A percentile compares a stretch with the other conserved stretches of the same genome.
Conservation (phyloP, 2,797 vertebrate genomes). For the Anabacerthia variegaticeps region DNA sequence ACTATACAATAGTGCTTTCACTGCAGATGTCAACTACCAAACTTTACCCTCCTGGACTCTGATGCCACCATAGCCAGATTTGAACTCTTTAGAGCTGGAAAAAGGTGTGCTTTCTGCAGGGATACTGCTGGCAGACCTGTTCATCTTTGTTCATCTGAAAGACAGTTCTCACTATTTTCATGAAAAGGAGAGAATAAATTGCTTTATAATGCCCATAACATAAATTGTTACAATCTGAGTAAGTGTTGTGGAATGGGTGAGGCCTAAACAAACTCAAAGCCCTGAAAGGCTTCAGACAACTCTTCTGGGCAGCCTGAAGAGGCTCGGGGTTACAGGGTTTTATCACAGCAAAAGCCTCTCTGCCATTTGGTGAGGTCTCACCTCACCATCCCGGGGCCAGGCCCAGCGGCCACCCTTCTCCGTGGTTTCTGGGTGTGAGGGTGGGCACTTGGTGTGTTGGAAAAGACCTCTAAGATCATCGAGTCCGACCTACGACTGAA, state of each 20-base stretch:
- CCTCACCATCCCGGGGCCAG: accelerated
- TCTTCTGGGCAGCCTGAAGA: background rate
- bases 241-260: background rate
- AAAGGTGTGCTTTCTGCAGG: background rate
- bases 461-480: background rate
- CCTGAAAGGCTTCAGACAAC: background rate
- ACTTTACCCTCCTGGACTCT: background rate
- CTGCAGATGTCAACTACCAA: background rate
- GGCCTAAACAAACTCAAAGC: accelerated
- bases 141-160: background rate
- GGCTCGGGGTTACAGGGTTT: background rate
- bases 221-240: background rate
- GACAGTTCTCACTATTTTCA: accelerated
- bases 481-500: background rate
- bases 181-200: background rate
- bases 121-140: background rate
- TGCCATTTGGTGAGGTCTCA: background rate
- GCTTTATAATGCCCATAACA: background rate
- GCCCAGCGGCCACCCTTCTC: accelerated
- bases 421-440: background rate
- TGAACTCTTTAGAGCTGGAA: background rate
- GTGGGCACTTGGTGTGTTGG: background rate
- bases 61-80: accelerated
- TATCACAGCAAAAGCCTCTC: background rate
- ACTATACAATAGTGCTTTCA: background rate